Evolutionary conservation across 2,113 vertebrate genomes (phyloP), one percentile per base, ranked within the genome.

Genomic region (Himantopus leucocephalus): DNA sequence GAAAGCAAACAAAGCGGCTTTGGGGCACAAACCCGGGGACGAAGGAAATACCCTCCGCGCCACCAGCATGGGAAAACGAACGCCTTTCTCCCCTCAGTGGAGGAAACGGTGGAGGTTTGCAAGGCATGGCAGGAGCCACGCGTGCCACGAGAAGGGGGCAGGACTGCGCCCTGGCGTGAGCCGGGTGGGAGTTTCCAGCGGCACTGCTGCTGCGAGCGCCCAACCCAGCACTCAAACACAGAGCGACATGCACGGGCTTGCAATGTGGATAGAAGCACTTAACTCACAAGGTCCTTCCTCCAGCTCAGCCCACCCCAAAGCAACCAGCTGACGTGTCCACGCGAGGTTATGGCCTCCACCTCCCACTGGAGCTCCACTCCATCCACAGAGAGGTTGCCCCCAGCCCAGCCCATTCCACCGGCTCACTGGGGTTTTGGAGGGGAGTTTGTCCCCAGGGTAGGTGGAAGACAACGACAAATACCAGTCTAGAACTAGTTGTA

Each of bases 301-400:
- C 29, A 39, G 41, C 52, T 74, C 63, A 63, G 67, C 62, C 63
- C 16, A 14, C 43, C 52, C 55, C 0, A 0, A 19, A 30, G 34
- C 0, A 1, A 62, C 26, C 18, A 37, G 43, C 34, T 62, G 71
- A 66, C 0, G 0, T 12, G 35, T 14, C 62, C 0, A 0, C 24
- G 17, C 1, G 2, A 92, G 34, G 20, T 43, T 52, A n/a, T 5
- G 35, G 39, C 19, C 8, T 82, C 39, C n/a, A 72, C 9, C 27
- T 59, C 47, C 37, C 14, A 7, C 19, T 15, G 0, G 5, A 78
- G 29, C 37, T 41, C 62, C n/a, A 13, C 32, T 50, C 60, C 21
- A 47, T 7, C 23, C 35, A 68, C 10, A 74, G 5, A 9, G 7
- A 14, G 9, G 23, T 7, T 20, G 19, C 9, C 39, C 50, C 37